Evolutionary conservation across 2,888 invertebrate genomes (phyloP).

Genomic region (Drosophila rellima): DNA sequence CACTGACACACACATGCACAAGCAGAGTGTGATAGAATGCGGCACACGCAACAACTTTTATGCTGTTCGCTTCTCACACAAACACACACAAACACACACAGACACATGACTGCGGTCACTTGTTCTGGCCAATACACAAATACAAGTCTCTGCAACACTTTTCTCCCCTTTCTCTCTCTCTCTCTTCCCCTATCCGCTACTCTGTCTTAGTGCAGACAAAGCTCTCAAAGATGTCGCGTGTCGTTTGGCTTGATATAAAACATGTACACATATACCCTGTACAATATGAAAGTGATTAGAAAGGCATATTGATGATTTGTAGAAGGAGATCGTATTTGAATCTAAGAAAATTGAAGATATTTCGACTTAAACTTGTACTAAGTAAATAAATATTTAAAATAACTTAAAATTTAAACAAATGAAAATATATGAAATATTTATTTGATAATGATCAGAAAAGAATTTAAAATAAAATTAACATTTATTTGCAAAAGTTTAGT

Average conservation of each 20-base stretch:
- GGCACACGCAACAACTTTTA: constrained; percentile 30
- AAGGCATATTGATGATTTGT: background rate
- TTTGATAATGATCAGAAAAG: background rate
- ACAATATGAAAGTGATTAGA: too few species aligned
- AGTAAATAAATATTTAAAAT: background rate
- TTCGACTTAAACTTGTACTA: background rate
- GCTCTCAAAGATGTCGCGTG: constrained; percentile 62
- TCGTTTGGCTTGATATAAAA: constrained; percentile 45
- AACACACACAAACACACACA: too few species aligned
- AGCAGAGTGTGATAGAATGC: background rate
- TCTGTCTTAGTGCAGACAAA: background rate
- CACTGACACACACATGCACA: constrained; percentile 4
- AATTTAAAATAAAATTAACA: background rate
- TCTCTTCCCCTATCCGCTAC: background rate
- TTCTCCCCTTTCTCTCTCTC: background rate
- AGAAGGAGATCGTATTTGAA: background rate
- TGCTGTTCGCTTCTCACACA: constrained; percentile 1
- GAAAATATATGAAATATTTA: background rate
- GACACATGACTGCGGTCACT: too few species aligned
- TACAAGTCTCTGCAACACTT: constrained; percentile 40
- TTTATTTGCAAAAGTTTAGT: background rate
- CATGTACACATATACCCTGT: constrained; percentile 7
- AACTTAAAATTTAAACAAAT: background rate
- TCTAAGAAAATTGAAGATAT: too few species aligned
- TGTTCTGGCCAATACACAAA: constrained; percentile 36